Evolutionary conservation across 2,888 invertebrate species (phyloP).

Genomic region (Nebria salina): DNA sequence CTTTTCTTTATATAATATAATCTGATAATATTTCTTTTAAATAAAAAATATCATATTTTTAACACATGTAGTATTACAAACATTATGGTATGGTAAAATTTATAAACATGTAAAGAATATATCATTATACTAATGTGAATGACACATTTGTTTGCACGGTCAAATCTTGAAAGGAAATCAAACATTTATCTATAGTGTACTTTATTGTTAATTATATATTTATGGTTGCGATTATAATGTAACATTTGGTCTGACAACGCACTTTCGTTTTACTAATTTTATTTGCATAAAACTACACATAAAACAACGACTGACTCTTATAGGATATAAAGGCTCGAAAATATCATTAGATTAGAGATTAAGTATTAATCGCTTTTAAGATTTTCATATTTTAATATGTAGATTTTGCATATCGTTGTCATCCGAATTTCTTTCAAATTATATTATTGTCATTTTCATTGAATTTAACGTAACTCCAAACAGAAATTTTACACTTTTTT

Average conservation of each 20-base stretch:
- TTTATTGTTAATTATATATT: not conserved
- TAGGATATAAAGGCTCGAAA: conserved; percentile 29
- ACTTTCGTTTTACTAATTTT: conserved; percentile 28
- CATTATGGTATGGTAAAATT: conserved; percentile 30
- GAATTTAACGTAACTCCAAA: not conserved
- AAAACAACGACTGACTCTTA: conserved; percentile 28
- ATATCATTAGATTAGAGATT: conserved; percentile 26
- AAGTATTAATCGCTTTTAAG: conserved; percentile 15
- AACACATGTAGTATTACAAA: conserved; percentile 46
- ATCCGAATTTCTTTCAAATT: conserved; percentile 36
- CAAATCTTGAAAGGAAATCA: conserved; percentile 19
- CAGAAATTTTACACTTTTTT: not conserved
- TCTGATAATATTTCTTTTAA: conserved; percentile 32
- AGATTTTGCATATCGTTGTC: conserved; percentile 45
- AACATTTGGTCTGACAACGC: conserved; percentile 46
- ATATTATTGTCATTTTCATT: conserved; percentile 43
- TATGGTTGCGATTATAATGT: conserved; percentile 30
- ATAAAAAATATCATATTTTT: conserved; percentile 44
- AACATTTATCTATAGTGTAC: conserved; percentile 11
- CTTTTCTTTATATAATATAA: conserved; percentile 13
- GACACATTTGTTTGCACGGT: not conserved
- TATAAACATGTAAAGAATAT: conserved; percentile 33
- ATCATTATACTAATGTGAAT: conserved; percentile 33
- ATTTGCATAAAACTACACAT: conserved; percentile 33
- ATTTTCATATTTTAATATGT: conserved; percentile 28